These are phyloP conservation scores for Colinus virginianus DNA, from an alignment of 2,113 vertebrate genomes.

Conservation along the genomic window DNA sequence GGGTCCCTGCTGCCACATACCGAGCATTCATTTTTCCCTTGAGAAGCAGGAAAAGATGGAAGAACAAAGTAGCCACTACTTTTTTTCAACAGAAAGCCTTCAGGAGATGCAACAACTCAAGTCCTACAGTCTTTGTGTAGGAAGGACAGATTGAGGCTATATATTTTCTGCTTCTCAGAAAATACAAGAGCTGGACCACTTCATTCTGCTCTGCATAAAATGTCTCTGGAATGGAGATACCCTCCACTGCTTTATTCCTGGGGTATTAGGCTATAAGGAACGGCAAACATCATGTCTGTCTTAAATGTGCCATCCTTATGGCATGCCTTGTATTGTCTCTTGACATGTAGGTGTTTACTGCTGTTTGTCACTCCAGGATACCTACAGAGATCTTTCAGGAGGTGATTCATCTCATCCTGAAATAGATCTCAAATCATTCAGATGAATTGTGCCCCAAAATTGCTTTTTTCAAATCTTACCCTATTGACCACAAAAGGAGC, in stretches of 20 bases:
- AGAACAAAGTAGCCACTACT: not conserved
- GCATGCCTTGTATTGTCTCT: accelerated
- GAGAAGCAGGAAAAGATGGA: not conserved
- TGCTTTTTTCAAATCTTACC: not conserved
- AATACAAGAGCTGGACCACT: not conserved
- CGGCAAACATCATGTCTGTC: not conserved
- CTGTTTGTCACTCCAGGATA: not conserved
- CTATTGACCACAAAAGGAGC: accelerated
- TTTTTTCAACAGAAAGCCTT: not conserved
- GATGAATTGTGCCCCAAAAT: not conserved
- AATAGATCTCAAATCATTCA: not conserved
- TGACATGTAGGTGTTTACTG: not conserved
- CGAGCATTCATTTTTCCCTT: not conserved
- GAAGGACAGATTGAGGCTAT: not conserved
- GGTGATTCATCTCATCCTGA: conserved; percentile 8
- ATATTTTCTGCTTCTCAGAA: not conserved
- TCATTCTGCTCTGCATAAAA: not conserved
- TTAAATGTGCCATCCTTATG: not conserved
- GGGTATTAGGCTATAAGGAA: not conserved
- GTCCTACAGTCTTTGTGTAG: accelerated
- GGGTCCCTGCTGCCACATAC: not conserved
- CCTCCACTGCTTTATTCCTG: not conserved
- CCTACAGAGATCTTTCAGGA: not conserved
- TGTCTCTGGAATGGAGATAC: not conserved
- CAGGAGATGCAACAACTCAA: not conserved